Evolutionary conservation across 2,888 invertebrate species (phyloP), one percentile per base, ranked within the genome.

Genomic region (Pyrrhia umbra): DNA sequence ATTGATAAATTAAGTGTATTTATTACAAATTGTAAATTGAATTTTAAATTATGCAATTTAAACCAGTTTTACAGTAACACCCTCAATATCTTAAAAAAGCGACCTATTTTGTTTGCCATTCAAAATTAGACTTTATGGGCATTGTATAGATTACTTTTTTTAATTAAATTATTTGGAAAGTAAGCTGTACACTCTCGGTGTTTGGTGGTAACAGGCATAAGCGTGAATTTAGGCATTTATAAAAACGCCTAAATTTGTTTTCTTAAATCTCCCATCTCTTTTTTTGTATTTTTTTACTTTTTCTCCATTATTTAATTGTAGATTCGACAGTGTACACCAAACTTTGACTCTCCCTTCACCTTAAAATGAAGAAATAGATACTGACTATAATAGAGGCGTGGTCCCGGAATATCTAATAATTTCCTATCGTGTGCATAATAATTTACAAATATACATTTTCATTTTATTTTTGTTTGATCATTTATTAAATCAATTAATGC

Each of bases 311-410:
- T 43, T 57, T 43, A 21, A 34, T 54, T 54, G 37, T 16, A 45
- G 25, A 57, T 43, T 54, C 58, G 61, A 56, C 47, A 64, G 51
- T 67, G 63, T 73, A 78, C 73, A 73, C 39, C 47, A 2, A 51
- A 62, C 62, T 59, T 58, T 45, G 68, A 50, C 45, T 59, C 78
- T 65, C 66, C 81, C 75, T 61, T 78, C 68, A 80, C 79, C 75
- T 20, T 54, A 58, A 66, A 65, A 75, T 65, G 56, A 77, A 61
- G 54, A 62, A 59, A 70, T 54, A 50, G 40, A 60, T 52, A 71
- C 69, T 72, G 69, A 78, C 78, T 80, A 67, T 57, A 68, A 51
- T 47, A 57, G 9, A 68, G 70, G 56, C 61, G 57, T 54, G 68
- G 49, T 64, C 79, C 71, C 64, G 49, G 54, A 64, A 55, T 30